Evolutionary conservation across 30 jellyfish, hydroid and myxozoan genomes (phyloP).

Genomic region (Phacellophora camtschatica): DNA sequence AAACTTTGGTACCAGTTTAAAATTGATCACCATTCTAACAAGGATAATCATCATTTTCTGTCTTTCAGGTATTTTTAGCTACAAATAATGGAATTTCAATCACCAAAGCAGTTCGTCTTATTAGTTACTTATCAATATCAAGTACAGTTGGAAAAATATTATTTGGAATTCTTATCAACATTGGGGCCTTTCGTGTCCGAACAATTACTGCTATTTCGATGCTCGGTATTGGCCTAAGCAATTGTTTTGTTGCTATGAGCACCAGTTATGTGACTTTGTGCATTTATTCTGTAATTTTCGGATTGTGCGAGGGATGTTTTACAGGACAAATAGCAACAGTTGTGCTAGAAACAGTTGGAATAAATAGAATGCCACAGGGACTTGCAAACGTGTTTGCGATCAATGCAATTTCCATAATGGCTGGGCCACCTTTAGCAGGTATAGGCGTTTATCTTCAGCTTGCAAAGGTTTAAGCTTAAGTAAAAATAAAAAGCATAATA

Average conservation of each 20-base stretch:
- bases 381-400: constrained; percentile 44
- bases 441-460: no score
- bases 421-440: constrained; percentile 83
- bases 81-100: constrained; percentile 46
- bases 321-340: constrained; percentile 60
- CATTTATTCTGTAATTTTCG: constrained; percentile 23
- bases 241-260: constrained; percentile 44
- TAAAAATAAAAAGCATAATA: no score
- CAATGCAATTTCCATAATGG: constrained; percentile 46
- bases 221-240: constrained; percentile 62
- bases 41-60: neutral
- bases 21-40: neutral
- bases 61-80: constrained; percentile 20
- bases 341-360: constrained; percentile 54
- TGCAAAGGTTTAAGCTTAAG: no score
- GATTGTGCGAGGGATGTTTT: constrained; percentile 66
- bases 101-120: constrained; percentile 41
- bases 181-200: constrained; percentile 20
- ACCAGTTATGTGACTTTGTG: neutral
- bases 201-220: constrained; percentile 36
- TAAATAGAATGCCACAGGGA: constrained; percentile 37
- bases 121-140: constrained; percentile 50
- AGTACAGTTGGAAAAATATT: constrained; percentile 49
- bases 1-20: no score
- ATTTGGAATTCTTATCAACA: constrained; percentile 45